These are phyloP conservation scores for Hirtodrosophila alboralis DNA, from an alignment of 2,888 invertebrate genomes.

Conservation along the genomic window DNA sequence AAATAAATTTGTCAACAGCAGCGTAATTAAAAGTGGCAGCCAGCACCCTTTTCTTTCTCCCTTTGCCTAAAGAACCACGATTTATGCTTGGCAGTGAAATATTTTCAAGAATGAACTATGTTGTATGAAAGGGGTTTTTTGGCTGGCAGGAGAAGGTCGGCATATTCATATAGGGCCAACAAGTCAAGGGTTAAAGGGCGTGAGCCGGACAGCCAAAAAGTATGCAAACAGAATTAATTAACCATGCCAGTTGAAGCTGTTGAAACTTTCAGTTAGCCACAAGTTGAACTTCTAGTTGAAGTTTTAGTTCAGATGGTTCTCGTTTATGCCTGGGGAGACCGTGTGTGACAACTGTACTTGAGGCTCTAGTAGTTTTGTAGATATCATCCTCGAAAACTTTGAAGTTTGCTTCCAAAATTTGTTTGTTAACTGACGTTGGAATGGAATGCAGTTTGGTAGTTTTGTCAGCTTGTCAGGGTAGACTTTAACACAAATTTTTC, in stretches of 20 bases:
- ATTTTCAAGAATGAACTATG: constrained; percentile 36
- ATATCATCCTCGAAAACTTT: too few relatives aligned
- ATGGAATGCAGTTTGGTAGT: constrained; percentile 1
- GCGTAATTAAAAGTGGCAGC: constrained; percentile 65
- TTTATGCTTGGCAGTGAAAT: constrained; percentile 45
- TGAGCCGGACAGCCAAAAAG: constrained; percentile 49
- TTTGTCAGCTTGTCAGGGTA: not conserved
- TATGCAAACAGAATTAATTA: constrained; percentile 68
- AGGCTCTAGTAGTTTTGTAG: constrained; percentile 6
- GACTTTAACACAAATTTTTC: constrained; percentile 30
- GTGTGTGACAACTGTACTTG: constrained; percentile 47
- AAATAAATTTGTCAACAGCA: constrained; percentile 68
- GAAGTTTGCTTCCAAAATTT: constrained; percentile 16
- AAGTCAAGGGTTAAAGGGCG: constrained; percentile 37
- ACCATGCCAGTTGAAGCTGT: constrained; percentile 53
- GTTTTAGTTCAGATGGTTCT: constrained; percentile 26
- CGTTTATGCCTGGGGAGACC: constrained; percentile 10
- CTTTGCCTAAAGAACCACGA: constrained; percentile 26
- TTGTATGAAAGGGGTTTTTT: constrained; percentile 18
- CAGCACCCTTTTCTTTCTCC: not conserved
- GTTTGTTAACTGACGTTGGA: constrained; percentile 1
- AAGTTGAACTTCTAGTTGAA: constrained; percentile 37
- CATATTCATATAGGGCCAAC: constrained; percentile 6
- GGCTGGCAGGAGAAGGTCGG: not conserved
- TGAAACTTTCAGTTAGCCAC: constrained; percentile 45